These are phyloP conservation scores for Bombus cullumanus DNA, from an alignment of 1,140 invertebrate genomes.

Conservation along the genomic window DNA sequence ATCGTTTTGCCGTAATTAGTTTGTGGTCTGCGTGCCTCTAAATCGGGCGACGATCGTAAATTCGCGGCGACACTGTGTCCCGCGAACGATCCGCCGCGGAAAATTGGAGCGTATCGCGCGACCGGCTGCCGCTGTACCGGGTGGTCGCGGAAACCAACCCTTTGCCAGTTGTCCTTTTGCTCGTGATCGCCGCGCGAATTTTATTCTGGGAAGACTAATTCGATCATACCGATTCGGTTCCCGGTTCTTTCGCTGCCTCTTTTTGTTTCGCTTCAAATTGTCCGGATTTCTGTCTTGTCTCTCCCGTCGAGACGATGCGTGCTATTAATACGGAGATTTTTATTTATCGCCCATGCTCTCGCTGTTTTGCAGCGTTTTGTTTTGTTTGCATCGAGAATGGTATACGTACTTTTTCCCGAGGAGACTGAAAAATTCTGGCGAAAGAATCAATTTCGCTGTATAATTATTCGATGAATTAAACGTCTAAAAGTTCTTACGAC, in stretches of 20 bases:
- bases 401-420: no score
- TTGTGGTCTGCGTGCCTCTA: constrained; percentile 61
- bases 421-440: no score
- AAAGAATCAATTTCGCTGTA: no score
- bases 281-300: not conserved
- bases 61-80: constrained; percentile 57
- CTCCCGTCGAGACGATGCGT: not conserved
- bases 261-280: not conserved
- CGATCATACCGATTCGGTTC: constrained; percentile 13
- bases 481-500: no score
- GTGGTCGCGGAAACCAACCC: constrained; percentile 60
- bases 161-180: constrained; percentile 24
- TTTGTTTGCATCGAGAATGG: not conserved
- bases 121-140: constrained; percentile 34
- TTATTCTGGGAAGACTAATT: constrained; percentile 33
- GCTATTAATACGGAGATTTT: constrained; percentile 24
- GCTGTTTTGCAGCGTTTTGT: not conserved
- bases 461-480: no score
- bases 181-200: constrained; percentile 19
- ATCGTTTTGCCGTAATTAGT: constrained; percentile 76
- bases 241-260: no score
- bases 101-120: constrained; percentile 66
- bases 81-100: constrained; percentile 52
- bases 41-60: constrained; percentile 70
- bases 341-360: not conserved